Evolutionary conservation across 2,797 vertebrate species (phyloP), one percentile per base, ranked within the genome.

Genomic region (Allochrocebus solatus): DNA sequence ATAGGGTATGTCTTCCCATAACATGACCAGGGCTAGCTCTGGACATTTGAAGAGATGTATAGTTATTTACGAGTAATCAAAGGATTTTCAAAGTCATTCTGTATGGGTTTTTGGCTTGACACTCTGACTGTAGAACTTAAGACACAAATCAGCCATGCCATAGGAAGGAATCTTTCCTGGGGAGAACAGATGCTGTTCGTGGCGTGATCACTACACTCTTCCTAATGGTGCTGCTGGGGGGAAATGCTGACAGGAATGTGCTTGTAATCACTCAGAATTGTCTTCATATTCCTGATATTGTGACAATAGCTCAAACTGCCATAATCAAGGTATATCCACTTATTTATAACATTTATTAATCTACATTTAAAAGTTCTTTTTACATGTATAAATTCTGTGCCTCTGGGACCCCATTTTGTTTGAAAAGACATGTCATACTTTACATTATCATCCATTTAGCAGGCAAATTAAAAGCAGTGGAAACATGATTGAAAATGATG

Each of bases 381-480:
- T 50, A 12, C 36, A n/a, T 48, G 48, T 33, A 4, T 28, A 84
- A 84, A 24, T 76, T 94, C 75, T 96, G 10, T 30, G 81, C 59
- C 75, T 80, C 72, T 7, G 55, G 55, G 57, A 97, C 24, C 41
- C 17, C 14, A 7, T 55, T 75, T 53, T 57, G 36, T 95, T 75
- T 67, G 55, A 78, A 55, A 70, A 76, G 3, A 81, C 74, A 22
- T 22, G 28, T 87, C 72, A 79, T 24, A 39, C 26, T 28, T 26
- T 26, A 43, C 59, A 4, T 90, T 85, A 53, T 59, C 61, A 48
- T 8, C 41, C 30, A 80, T 33, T n/a, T 84, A 91, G 48, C 74
- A 70, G 26, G 84, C 41, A 81, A 41, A 76, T 17, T 76, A 88
- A 95, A 59, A 89, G 55, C n/a, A 84, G 39, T 7, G 36, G 84